A percentile compares a stretch with the other conserved stretches of the same genome.
These are phyloP conservation scores for Stigmatopora nigra DNA, from an alignment of 2,113 vertebrate species.

Conservation along the genomic window DNA sequence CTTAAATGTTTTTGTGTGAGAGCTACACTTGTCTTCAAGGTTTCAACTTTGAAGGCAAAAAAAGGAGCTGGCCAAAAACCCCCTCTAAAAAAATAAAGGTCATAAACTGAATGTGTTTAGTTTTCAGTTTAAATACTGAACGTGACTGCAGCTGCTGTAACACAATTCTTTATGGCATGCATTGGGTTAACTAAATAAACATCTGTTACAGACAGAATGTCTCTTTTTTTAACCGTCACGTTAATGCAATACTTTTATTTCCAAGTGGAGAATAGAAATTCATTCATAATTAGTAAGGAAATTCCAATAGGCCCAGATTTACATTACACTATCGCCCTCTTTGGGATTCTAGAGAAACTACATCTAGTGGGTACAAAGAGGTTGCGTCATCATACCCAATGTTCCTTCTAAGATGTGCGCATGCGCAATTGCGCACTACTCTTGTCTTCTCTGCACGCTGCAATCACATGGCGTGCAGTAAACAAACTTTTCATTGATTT, in stretches of 20 bases:
- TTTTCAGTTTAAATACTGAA: conserved; percentile 39
- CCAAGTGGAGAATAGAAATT: neutral
- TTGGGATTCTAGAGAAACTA: neutral
- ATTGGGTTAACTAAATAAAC: conserved; percentile 71
- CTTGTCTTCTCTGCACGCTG: no score
- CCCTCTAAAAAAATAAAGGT: neutral
- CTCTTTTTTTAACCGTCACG: neutral
- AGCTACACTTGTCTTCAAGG: conserved; percentile 69
- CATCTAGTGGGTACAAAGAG: neutral
- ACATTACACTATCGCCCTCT: neutral
- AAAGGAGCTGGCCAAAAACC: conserved; percentile 24
- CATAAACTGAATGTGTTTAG: neutral
- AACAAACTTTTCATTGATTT: no score
- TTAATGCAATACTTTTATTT: neutral
- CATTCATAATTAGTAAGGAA: neutral
- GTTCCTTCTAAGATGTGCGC: no score
- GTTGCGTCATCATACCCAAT: no score
- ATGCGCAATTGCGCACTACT: no score
- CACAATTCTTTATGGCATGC: conserved; percentile 67
- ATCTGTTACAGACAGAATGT: conserved; percentile 54
- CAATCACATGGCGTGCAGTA: no score
- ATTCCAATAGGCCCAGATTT: neutral
- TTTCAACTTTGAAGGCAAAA: conserved; percentile 55
- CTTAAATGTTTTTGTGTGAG: conserved; percentile 79
- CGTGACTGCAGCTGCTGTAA: conserved; percentile 55